Base-by-base conservation (phyloP, 1,140 invertebrate species). In the Harlomillsia oculata region DNA sequence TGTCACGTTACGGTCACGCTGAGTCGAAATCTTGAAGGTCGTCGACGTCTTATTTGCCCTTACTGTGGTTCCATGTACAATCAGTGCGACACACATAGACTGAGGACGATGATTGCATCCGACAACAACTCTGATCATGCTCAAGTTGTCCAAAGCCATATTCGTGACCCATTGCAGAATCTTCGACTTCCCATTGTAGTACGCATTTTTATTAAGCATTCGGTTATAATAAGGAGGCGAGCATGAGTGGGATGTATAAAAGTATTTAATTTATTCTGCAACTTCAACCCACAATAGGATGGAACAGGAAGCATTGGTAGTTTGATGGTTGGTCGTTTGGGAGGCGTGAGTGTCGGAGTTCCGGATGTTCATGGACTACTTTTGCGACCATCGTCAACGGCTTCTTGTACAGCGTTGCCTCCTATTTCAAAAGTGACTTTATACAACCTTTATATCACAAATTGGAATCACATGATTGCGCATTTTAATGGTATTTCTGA, bases 311-410 rank as follows among this genome's bases (percentile, higher is more conserved):
- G 53, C 40, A 59, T 66, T 52, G 67, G 68, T 2, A 67, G 66
- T 32, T 60, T 70, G 55, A 68, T 70, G 67, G 64, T 69, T 9
- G 64, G 67, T 20, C 56, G 66, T n/a, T 59, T 70, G 40, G 66
- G 66, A 4, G 64, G 65, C 26, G 54, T 69, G 5, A 67, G 66
- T 61, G 64, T 70, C 16, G 63, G 65, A 25, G 60, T 65, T 16
- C 60, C 64, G n/a, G 64, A 65, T 28, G 57, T 67, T 25, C 65
- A 70, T 26, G 62, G 65, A n/a, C 66, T 65, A 36, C 45, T 63
- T 13, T 29, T 67, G 16, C 60, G 70, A 18, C 69, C 69, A 3
- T 66, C 63, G 11, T 67, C 69, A 3, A 68, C 69, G 30, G 58
- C 63, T 3, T 66, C 66, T 1, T 57, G 63, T 5, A 60, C 49